phyloP scores from a whole-genome alignment of 2,113 vertebrate genomes.

The Grammomys dolichurus region DNA sequence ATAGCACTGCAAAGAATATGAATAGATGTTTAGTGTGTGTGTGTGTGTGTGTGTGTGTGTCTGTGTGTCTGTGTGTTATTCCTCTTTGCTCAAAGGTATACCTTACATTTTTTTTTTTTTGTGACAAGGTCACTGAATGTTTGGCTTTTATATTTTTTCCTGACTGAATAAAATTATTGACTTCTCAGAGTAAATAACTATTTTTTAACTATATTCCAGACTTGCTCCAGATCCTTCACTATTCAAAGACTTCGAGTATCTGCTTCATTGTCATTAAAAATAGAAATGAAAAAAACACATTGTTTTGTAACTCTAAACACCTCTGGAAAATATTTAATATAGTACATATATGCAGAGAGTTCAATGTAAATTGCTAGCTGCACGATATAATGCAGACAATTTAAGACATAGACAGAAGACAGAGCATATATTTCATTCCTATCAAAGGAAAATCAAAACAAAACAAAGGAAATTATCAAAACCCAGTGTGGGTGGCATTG shows the following conservation, averaged over 20 bases:
- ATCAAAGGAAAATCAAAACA: conserved; percentile 8
- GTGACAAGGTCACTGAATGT: neutral
- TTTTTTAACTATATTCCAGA: neutral
- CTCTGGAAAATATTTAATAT: conserved; percentile 19
- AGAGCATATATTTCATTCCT: neutral
- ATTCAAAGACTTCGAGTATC: neutral
- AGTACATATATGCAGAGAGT: neutral
- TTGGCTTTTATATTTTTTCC: neutral
- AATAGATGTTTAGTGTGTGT: neutral
- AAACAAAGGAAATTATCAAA: conserved; percentile 59
- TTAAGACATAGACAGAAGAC: neutral
- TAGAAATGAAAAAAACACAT: neutral
- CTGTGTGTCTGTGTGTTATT: neutral
- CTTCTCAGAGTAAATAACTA: neutral
- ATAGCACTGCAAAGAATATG: neutral
- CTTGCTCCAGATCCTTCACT: neutral
- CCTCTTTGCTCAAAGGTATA: neutral
- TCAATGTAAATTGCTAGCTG: neutral
- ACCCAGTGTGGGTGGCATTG: neutral
- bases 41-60: neutral
- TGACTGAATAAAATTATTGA: neutral
- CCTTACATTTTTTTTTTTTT: neutral
- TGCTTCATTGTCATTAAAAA: conserved; percentile 44
- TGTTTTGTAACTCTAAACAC: neutral
- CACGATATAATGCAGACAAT: neutral